Percentiles rank a stretch among this genome's conserved stretches.
These are phyloP conservation scores for Sphenopsis melanotis DNA, from an alignment of 2,797 vertebrate genomes.

Conservation along the genomic window DNA sequence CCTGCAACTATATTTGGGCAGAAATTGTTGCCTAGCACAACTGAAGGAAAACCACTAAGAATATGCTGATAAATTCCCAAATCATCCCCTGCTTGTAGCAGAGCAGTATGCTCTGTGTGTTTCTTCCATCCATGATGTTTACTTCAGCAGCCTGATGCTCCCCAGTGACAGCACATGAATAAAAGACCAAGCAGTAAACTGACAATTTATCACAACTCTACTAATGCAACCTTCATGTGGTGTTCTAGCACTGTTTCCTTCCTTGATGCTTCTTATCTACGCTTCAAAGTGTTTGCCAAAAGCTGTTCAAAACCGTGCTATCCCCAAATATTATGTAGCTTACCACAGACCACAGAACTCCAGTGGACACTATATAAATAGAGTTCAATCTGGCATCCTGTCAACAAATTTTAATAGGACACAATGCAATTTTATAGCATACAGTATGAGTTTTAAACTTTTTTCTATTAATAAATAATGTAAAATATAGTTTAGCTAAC, in stretches of 20 bases:
- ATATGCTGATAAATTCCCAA: background rate
- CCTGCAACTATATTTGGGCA: background rate
- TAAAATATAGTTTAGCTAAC: background rate
- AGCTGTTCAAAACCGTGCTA: slow-evolving; percentile 26
- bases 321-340: background rate
- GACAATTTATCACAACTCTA: slow-evolving; percentile 27
- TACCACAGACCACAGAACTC: background rate
- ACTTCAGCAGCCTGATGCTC: background rate
- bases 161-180: background rate
- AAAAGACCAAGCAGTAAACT: slow-evolving; percentile 47
- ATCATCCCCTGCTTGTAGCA: background rate
- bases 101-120: background rate
- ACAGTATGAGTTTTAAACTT: background rate
- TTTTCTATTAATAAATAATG: background rate
- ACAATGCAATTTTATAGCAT: background rate
- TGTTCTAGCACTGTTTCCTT: background rate
- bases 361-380: background rate
- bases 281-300: slow-evolving; percentile 10
- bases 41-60: background rate
- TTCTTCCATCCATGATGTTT: slow-evolving; percentile 7
- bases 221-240: slow-evolving; percentile 8
- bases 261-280: slow-evolving; percentile 8
- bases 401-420: background rate
- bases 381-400: background rate
- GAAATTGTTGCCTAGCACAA: background rate